Conservation (phyloP, 2,797 vertebrate species). For the Phrynocephalus forsythii region DNA sequence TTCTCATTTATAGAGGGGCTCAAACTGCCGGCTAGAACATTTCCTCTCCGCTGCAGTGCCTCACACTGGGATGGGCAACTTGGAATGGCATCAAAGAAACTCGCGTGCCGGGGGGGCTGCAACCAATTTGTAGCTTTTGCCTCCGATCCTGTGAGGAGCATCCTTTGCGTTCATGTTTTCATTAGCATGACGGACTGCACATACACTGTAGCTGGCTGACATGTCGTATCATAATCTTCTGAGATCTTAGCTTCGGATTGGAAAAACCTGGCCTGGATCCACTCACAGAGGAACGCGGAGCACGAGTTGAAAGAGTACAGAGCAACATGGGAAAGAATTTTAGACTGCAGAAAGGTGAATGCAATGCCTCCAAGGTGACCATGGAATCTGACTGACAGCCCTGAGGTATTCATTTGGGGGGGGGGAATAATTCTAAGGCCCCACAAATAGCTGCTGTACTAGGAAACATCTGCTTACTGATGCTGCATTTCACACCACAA, state of each 20-base stretch:
- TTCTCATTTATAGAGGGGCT: constrained; percentile 31
- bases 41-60: neutral
- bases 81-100: constrained; percentile 10
- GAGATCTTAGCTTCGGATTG: neutral
- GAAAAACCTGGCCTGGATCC: neutral
- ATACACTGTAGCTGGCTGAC: neutral
- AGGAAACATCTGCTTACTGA: too few species aligned
- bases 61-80: neutral
- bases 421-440: neutral
- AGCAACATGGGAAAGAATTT: neutral
- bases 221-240: neutral
- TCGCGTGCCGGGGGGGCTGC: neutral
- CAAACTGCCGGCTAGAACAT: constrained; percentile 5
- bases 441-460: neutral
- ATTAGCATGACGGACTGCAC: neutral
- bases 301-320: neutral
- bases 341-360: neutral
- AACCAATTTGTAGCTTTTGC: constrained; percentile 37
- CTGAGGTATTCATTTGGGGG: neutral
- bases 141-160: neutral
- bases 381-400: neutral
- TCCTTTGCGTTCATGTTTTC: constrained; percentile 20
- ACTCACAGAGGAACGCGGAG: too few species aligned
- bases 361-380: too few species aligned
- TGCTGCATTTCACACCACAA: too few species aligned